Evolutionary conservation across 2,888 invertebrate genomes (phyloP), one percentile per base, ranked within the genome.

Genomic region (Parnassius apollo): DNA sequence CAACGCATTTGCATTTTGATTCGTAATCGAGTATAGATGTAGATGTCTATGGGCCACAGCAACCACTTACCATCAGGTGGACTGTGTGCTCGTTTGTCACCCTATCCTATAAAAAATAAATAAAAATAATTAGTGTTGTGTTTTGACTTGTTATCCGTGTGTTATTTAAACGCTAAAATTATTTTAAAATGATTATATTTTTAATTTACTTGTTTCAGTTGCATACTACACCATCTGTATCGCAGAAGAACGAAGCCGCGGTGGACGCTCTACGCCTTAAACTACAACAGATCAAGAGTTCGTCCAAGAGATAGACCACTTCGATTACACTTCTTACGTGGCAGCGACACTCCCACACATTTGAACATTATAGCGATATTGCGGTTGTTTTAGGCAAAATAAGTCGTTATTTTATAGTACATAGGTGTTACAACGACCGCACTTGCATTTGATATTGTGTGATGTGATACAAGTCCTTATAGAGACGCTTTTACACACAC

Each of bases 281-380:
- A 68, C 78, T 92, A 18, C 91, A 92, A 76, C 91, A 92, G 76
- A 91, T 92, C 73, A 92, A 92, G 72, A 92, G 91, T 75, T 90
- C 91, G 46, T 88, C 91, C 50, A 91, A 91, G 70, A 92, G 91
- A 92, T 92, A 92, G 88, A 77, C 74, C 72, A 57, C 71, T 44
- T 62, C 13, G 4, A 9, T 7, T 7, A 13, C 9, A 57, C 54
- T 59, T 71, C 35, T 65, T 59, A 77, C 68, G 70, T 74, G 76
- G 75, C 81, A 80, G 83, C 84, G 81, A 10, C 22, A 81, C 69
- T 65, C 69, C 67, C 70, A 67, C 70, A 67, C 71, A n/a, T 69
- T 69, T 64, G 66, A 69, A n/a, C 13, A 13, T 73, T 51, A 55
- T 68, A 65, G 66, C 55, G 64, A 67, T 57, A 63, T 66, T 60